Base-by-base conservation (phyloP, 2,888 invertebrate genomes). In the Philereme transversata region DNA sequence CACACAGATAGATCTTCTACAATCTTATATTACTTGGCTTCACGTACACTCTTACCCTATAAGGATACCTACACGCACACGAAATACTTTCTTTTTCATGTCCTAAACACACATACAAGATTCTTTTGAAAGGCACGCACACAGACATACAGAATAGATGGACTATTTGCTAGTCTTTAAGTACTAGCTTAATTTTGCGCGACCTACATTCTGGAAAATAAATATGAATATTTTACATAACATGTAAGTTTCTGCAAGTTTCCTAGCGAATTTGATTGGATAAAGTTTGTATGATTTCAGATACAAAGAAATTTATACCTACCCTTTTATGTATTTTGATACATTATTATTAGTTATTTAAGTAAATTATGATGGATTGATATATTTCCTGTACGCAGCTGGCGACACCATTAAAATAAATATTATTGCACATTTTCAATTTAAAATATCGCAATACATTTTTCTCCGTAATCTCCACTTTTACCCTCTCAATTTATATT, bases 31-130 rank as follows among this genome's bases (percentile, higher is more conserved):
- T 22, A 22, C 22, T 22, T 51, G 5, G 41, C 5, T 41, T 44
- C 45, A 83, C 84, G 71, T 74, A 67, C 69, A 57, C 57, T 7
- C 9, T 22, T 38, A 9, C 10, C 33, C 52, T 33, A 9, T 48
- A 43, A 49, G 7, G 47, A 49, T 45, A 40, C 22, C 22, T 22
- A 22, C 55, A 50, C 59, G 56, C 63, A 62, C 55, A 62, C 62
- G 38, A 4, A 1, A 57, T 38, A 52, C 52, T 56, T 61, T 51
- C 58, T 57, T 35, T 8, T 38, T 55, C 40, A 49, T 50, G 46
- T 33, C 8, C 41, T 45, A n/a, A 40, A 49, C 4, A 50, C 34
- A 5, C 10, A 34, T 11, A 7, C 43, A 69, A 69, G 60, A 69
- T 8, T 4, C 46, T 46, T 33, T 6, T 46, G 22, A 22, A 22